Evolutionary conservation across 2,797 vertebrate genomes (phyloP).

Genomic region (Megaceryle alcyon): DNA sequence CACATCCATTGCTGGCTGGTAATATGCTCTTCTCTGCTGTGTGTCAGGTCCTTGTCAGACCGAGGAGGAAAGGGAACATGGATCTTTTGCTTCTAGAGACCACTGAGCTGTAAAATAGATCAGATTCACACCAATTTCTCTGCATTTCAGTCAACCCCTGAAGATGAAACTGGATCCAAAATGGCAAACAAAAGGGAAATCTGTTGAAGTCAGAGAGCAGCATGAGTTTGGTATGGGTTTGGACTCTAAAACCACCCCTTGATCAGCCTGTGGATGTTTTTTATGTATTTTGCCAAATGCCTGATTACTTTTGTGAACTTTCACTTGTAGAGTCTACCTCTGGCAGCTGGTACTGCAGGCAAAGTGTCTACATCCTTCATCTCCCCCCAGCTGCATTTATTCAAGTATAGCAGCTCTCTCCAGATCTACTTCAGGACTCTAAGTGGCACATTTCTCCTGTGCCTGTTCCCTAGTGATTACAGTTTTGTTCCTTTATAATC

Average conservation of each 20-base stretch:
- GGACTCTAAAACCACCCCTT: neutral
- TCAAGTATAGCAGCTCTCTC: neutral
- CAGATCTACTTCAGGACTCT: neutral
- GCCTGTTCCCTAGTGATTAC: neutral
- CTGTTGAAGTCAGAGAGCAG: neutral
- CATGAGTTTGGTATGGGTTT: rapidly evolving
- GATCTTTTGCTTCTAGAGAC: neutral
- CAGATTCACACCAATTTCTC: neutral
- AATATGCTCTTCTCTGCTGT: rapidly evolving
- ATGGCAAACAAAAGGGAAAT: rapidly evolving
- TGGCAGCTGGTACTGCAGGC: neutral
- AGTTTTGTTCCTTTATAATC: neutral
- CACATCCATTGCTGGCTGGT: rapidly evolving
- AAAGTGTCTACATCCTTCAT: neutral
- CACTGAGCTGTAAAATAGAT: neutral
- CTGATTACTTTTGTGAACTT: neutral
- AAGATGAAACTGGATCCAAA: neutral
- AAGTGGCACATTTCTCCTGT: neutral
- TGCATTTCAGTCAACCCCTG: neutral
- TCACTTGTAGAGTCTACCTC: neutral
- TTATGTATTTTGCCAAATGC: neutral
- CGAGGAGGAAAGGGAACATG: neutral
- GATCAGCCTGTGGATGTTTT: neutral
- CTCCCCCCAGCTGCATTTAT: neutral
- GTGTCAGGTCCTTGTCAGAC: too few relatives aligned